phyloP scores from a whole-genome alignment of 2,113 vertebrate genomes.

The Psephotus haematonotus region DNA sequence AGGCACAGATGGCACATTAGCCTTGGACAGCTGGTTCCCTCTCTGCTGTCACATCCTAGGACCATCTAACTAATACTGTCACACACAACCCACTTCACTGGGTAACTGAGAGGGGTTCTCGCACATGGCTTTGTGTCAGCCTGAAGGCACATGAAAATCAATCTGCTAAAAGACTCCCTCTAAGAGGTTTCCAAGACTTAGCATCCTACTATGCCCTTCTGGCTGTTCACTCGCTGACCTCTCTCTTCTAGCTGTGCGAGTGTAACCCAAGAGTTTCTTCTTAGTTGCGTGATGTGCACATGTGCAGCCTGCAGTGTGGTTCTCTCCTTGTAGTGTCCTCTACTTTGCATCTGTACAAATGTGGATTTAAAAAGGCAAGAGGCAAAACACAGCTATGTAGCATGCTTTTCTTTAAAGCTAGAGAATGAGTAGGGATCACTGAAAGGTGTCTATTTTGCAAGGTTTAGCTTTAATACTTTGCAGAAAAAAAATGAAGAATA shows the following conservation, averaged over 20 bases:
- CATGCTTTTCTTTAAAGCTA: not conserved
- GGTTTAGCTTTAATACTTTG: not conserved
- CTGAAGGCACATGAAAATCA: constrained; percentile 58
- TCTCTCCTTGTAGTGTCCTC: not conserved
- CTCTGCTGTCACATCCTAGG: constrained; percentile 72
- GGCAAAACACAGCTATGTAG: fast-evolving
- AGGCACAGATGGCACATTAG: constrained; percentile 84
- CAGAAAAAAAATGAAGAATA: not conserved
- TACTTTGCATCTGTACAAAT: not conserved
- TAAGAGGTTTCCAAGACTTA: constrained; percentile 17
- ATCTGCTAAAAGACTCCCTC: constrained; percentile 57
- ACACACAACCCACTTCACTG: constrained; percentile 68
- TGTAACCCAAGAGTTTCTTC: not conserved
- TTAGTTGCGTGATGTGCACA: not conserved
- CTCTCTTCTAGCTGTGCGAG: not conserved
- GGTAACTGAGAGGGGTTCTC: constrained; percentile 56
- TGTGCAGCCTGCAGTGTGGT: not conserved
- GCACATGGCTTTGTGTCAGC: constrained; percentile 42
- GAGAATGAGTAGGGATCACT: not conserved
- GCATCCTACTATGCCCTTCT: constrained; percentile 16
- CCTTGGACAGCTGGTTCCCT: constrained; percentile 82
- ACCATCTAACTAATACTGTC: constrained; percentile 75
- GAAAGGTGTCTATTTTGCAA: not conserved
- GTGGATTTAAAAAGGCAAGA: not conserved
- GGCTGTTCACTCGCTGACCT: constrained; percentile 30